Conservation (phyloP, 2,888 invertebrate species). For the Carterocephalus palaemon region DNA sequence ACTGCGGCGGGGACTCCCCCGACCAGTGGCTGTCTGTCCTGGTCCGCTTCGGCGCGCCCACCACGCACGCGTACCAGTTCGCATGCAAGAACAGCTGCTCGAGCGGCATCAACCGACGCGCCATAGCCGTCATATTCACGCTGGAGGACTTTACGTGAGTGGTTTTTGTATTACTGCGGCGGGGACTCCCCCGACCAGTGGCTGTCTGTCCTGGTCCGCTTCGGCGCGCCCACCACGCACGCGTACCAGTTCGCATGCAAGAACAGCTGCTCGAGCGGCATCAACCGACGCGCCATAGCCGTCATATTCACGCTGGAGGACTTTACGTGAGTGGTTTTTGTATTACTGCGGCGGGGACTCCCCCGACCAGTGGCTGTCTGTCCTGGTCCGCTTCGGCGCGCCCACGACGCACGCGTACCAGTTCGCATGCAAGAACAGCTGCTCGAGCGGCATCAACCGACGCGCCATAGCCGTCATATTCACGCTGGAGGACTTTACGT, state of each 20-base stretch:
- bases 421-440: conserved; percentile 88
- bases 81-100: conserved; percentile 88
- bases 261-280: conserved; percentile 87
- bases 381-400: conserved; percentile 45
- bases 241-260: conserved; percentile 87
- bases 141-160: conserved; percentile 79
- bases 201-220: conserved; percentile 51
- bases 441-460: conserved; percentile 87
- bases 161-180: background rate
- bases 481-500: conserved; percentile 80
- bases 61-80: conserved; percentile 83
- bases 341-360: too few species aligned
- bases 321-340: conserved; percentile 53
- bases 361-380: too few species aligned
- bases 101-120: conserved; percentile 86
- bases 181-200: too few species aligned
- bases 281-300: conserved; percentile 85
- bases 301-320: conserved; percentile 85
- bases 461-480: conserved; percentile 84
- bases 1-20: too few species aligned
- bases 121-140: conserved; percentile 84
- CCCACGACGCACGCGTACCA: conserved; percentile 79
- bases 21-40: too few species aligned
- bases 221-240: conserved; percentile 59
- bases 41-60: conserved; percentile 42